Conservation (phyloP, 2,113 vertebrate species). For the Maccullochella peelii region DNA sequence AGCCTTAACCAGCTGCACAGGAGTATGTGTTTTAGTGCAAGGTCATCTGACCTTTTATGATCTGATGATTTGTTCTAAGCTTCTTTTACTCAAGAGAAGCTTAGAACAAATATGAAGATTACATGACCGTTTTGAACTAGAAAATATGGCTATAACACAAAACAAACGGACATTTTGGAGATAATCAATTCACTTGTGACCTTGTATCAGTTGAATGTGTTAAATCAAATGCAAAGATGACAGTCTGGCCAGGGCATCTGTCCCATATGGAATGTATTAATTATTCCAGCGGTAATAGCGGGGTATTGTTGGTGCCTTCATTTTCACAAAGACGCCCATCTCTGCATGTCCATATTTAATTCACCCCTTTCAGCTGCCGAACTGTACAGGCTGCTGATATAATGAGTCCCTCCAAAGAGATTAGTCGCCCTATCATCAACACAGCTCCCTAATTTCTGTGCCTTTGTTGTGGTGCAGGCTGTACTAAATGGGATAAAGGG, state of each 20-base stretch:
- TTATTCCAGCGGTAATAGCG: conserved; percentile 73
- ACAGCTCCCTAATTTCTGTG: conserved; percentile 81
- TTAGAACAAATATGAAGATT: conserved; percentile 1
- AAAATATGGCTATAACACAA: background rate
- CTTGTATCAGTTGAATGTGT: conserved; percentile 25
- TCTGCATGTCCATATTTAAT: conserved; percentile 77
- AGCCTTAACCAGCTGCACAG: conserved; percentile 50
- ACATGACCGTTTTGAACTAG: conserved; percentile 17
- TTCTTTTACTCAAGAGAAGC: background rate
- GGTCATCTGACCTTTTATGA: conserved; percentile 39
- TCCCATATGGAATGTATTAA: conserved; percentile 74
- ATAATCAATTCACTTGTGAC: conserved; percentile 52
- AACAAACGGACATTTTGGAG: conserved; percentile 36
- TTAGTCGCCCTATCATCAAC: conserved; percentile 84
- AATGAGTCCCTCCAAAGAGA: conserved; percentile 83
- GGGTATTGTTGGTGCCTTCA: conserved; percentile 67
- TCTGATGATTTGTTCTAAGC: background rate
- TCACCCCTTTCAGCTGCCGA: conserved; percentile 74
- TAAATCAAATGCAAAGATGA: conserved; percentile 32
- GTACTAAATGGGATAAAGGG: conserved; percentile 79
- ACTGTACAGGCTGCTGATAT: conserved; percentile 78
- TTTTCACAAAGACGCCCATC: conserved; percentile 79
- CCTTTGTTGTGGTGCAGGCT: conserved; percentile 81
- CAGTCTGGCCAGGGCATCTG: conserved; percentile 60
- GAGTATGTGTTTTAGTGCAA: conserved; percentile 42